Percentiles rank a stretch among this genome's conserved stretches.
phyloP scores from a whole-genome alignment of 2,113 vertebrate genomes.

The Terrapene triunguis region DNA sequence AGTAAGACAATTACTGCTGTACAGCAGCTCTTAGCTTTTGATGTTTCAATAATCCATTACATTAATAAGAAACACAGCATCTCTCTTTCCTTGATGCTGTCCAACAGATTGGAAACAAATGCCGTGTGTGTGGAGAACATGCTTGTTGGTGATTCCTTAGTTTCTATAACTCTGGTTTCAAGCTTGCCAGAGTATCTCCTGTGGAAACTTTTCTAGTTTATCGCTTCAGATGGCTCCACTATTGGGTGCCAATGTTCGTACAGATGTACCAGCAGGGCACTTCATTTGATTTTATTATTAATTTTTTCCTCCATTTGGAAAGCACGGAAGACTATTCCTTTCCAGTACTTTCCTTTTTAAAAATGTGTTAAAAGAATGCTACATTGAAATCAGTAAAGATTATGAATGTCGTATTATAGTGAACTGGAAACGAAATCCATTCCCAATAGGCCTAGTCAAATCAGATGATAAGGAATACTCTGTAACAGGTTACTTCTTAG shows the following conservation, averaged over 20 bases:
- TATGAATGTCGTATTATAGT: neutral
- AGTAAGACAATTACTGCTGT: neutral
- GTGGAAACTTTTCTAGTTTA: too few relatives aligned
- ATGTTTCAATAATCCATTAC: neutral
- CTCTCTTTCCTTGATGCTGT: neutral
- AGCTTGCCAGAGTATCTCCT: neutral
- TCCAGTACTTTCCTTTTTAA: neutral
- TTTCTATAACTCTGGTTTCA: neutral
- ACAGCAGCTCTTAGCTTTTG: neutral
- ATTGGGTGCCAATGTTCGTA: neutral
- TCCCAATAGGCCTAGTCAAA: neutral
- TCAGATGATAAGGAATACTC: fast-evolving
- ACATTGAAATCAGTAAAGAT: neutral
- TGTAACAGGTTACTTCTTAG: neutral
- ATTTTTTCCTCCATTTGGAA: neutral
- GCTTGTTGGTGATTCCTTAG: fast-evolving
- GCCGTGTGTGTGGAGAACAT: neutral
- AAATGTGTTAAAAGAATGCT: neutral
- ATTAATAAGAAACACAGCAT: neutral
- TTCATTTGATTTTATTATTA: neutral
- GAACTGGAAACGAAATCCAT: neutral
- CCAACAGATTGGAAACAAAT: neutral
- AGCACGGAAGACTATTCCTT: neutral
- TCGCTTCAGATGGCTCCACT: neutral
- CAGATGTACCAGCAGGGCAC: neutral